Evolutionary conservation across 2,113 vertebrate species (phyloP), one percentile per base, ranked within the genome.

Genomic region (Lates calcarifer): DNA sequence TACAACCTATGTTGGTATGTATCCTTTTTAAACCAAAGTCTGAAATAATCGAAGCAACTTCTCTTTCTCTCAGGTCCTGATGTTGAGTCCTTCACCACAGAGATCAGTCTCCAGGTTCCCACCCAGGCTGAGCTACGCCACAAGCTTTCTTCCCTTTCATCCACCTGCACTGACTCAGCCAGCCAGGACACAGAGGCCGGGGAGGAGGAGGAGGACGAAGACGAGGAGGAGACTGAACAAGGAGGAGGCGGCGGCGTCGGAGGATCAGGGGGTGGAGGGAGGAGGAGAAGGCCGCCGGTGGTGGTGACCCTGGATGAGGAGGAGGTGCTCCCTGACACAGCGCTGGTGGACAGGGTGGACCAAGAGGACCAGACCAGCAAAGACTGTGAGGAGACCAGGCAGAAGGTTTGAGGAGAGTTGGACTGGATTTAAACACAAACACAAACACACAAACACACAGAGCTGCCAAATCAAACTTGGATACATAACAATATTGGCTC

Each of bases 51-150:
- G 9, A 56, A 45, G 18, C 5, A 20, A 28, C 29, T 51, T 2
- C 45, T 1, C 11, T 69, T 29, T n/a, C 15, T 37, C 28, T 13
- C 76, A 98, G 98, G 94, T 47, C 95, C 96, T 0, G 96, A 97
- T 0, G 86, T 93, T 1, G 94, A 79, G 83, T 81, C 91, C 2
- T 95, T 91, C 22, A 94, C 93, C 88, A 93, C 78, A 0, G 97
- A 97, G 91, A 95, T 97, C 56, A 96, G 94, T 0, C 96, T 98
- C 20, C 95, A 96, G 92, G 97, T 98, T 49, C 97, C 98, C 3
- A 94, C 93, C 11, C 96, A 96, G 87, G 91, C 96, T 0, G 96
- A 95, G 24, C 58, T 96, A 0, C 92, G 91, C 24, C 94, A 96
- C 82, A 96, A 95, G 60, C 94, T 96, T 1, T 96, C 95, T 1